These are phyloP conservation scores for Percina caprodes DNA, from an alignment of 2,113 vertebrate species.

Conservation along the genomic window DNA sequence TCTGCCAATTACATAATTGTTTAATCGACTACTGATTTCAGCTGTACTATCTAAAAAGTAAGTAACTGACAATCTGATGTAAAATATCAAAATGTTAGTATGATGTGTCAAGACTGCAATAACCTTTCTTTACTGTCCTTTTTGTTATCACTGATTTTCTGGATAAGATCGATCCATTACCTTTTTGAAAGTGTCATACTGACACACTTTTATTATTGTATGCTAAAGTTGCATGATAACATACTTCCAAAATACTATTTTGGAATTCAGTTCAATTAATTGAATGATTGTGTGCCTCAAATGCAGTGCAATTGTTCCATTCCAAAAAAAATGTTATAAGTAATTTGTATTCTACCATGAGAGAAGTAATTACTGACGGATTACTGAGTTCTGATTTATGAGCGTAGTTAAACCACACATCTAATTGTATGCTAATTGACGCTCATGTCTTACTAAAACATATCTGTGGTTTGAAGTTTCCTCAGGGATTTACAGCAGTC, in stretches of 20 bases:
- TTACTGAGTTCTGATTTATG: not conserved
- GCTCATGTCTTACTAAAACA: slow-evolving; percentile 4
- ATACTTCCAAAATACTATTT: not conserved
- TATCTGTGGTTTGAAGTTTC: not conserved
- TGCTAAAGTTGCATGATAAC: not conserved
- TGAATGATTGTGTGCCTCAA: not conserved
- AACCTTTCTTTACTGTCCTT: not conserved
- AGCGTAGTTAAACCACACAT: not conserved
- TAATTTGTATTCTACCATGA: slow-evolving; percentile 3
- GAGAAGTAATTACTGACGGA: not conserved
- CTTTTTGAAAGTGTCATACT: not conserved
- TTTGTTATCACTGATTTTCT: not conserved
- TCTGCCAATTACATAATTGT: not conserved
- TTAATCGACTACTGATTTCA: not conserved
- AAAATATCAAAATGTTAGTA: not conserved
- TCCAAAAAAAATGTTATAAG: not conserved
- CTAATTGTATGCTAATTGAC: not conserved
- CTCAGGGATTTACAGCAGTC: not conserved
- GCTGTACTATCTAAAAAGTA: not conserved
- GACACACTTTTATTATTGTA: not conserved
- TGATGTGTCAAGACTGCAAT: not conserved
- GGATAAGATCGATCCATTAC: not conserved
- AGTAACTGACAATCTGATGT: not conserved
- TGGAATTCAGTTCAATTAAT: not conserved
- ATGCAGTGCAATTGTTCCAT: not conserved